Percentiles rank a stretch among this genome's conserved stretches.
These are phyloP conservation scores for Limnephilus rhombicus DNA, from an alignment of 2,888 invertebrate species.

Conservation along the genomic window DNA sequence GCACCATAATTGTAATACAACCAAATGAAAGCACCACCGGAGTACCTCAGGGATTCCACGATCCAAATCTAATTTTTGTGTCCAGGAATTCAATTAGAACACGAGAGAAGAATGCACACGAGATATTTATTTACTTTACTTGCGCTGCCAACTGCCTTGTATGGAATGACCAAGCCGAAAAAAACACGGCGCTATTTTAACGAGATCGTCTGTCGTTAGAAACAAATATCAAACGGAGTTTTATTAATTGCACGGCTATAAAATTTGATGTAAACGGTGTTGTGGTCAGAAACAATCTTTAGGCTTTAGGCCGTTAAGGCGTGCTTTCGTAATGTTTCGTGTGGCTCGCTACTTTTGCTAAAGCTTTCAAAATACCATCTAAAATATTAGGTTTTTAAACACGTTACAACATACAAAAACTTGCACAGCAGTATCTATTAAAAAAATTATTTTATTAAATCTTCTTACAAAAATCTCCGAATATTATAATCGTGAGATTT, in stretches of 20 bases:
- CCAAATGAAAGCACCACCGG: not conserved
- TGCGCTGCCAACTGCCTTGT: not conserved
- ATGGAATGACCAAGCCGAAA: conserved; percentile 9
- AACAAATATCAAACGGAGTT: not conserved
- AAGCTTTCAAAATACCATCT: not conserved
- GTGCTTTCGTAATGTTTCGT: not conserved
- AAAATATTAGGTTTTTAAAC: not conserved
- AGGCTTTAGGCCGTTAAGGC: not conserved
- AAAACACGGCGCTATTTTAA: conserved; percentile 42
- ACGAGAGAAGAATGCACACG: conserved; percentile 13
- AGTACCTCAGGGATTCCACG: conserved; percentile 12
- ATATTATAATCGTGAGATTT: too few species aligned
- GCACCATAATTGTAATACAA: not conserved
- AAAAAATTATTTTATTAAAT: too few species aligned
- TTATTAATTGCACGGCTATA: conserved; percentile 18
- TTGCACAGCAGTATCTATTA: too few species aligned
- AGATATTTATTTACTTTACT: conserved; percentile 21
- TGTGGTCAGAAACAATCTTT: not conserved
- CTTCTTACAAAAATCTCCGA: too few species aligned
- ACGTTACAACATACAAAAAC: too few species aligned
- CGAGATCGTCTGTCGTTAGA: conserved; percentile 23
- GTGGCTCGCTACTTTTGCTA: not conserved
- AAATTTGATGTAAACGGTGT: not conserved
- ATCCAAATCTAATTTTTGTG: conserved; percentile 45
- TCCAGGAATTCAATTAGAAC: conserved; percentile 48